Evolutionary conservation across 2,797 vertebrate genomes (phyloP), one percentile per base, ranked within the genome.

Genomic region (Lutjanus campechanus): DNA sequence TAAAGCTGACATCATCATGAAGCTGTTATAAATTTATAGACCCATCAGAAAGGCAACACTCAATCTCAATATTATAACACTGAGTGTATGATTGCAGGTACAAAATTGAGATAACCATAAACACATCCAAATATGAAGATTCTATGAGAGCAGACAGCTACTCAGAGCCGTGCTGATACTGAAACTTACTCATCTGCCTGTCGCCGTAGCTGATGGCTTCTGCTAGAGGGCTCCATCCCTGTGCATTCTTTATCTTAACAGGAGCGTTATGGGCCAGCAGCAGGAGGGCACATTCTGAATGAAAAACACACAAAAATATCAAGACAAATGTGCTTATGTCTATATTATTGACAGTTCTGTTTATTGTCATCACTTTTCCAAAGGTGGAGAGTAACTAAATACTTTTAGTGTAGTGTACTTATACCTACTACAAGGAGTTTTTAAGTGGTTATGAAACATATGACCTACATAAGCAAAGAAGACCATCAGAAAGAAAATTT

Each of bases 121-220:
- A 65, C 53, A 40, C 64, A 64, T 41, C 19, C 43, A 59, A 46
- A 53, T 49, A 36, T 41, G 17, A 62, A 68, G 55, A 43, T n/a
- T 12, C 22, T 5, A 2, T 29, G 19, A 19, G 13, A 63, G 36
- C 20, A 15, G 20, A 59, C 36, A 22, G 65, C 20, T 54, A 20
- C 13, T 58, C 10, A 51, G n/a, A n/a, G n/a, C 43, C 40, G 54
- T 2, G n/a, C 8, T 79, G 12, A 41, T 20, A 12, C 3, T 5
- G 12, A 3, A 5, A 85, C 94, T 92, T 96, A 99, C 98, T 98
- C 97, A 99, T 98, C 89, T 99, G 97, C 88, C 98, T 95, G 93
- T 98, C 97, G 85, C 98, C 98, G 36, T 97, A 99, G 95, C 98
- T 99, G 96, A 99, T 99, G 92, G 98, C 98, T 96, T 99, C 98